Conservation (phyloP, 53 echinoderm and acorn worm genomes). For the Antedon mediterranea region DNA sequence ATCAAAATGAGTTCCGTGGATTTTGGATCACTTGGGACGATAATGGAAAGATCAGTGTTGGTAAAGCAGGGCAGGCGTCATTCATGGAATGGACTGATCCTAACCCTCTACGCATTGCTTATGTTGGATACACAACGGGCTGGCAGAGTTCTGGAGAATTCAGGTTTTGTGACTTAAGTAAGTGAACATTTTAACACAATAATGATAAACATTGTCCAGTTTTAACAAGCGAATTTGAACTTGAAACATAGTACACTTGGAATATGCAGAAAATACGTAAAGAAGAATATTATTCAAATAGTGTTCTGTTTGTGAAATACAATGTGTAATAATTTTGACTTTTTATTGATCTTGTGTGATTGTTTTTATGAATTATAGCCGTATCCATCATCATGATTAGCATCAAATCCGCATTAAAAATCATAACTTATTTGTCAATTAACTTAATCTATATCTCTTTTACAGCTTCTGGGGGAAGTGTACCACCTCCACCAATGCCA, state of each 20-base stretch:
- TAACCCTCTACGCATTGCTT: conserved; percentile 29
- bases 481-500: conserved; percentile 17
- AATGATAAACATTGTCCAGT: background rate
- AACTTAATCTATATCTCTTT: no score
- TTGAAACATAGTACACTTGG: no score
- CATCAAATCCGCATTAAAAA: no score
- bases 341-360: no score
- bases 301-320: no score
- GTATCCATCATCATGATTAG: no score
- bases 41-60: conserved; percentile 32
- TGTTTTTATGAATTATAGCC: no score
- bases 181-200: background rate
- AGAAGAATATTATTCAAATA: no score
- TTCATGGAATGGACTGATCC: conserved; percentile 51
- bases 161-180: conserved; percentile 50
- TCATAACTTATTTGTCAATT: no score
- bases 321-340: no score
- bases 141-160: conserved; percentile 38
- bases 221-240: no score
- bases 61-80: conserved; percentile 26
- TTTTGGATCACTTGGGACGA: conserved; percentile 44
- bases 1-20: conserved; percentile 33
- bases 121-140: conserved; percentile 56
- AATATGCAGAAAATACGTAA: no score
- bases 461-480: conserved; percentile 16